Evolutionary conservation across 2,113 vertebrate genomes (phyloP).

Genomic region (Struthio camelus): DNA sequence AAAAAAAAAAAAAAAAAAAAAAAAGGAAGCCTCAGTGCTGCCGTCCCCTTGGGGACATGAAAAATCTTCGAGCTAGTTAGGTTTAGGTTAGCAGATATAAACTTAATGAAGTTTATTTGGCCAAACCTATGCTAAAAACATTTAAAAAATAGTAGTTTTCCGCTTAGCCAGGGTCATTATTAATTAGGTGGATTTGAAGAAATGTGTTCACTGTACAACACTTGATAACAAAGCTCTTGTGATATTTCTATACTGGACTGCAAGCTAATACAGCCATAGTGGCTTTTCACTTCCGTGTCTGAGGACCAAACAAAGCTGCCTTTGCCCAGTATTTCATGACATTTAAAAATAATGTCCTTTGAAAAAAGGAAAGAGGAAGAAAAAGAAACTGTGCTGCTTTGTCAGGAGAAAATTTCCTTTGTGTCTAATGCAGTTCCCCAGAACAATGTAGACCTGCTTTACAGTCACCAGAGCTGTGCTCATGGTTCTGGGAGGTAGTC

Average conservation of each 20-base stretch:
- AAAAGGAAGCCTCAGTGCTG: background rate
- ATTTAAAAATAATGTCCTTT: background rate
- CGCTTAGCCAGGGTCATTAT: background rate
- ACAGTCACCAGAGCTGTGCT: background rate
- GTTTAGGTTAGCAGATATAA: background rate
- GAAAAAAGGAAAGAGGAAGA: background rate
- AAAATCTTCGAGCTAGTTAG: background rate
- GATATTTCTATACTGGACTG: background rate
- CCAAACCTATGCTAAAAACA: background rate
- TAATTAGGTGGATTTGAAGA: background rate
- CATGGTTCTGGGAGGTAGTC: constrained; percentile 21
- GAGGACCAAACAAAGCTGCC: background rate
- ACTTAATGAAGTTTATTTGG: background rate
- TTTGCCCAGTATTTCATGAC: background rate
- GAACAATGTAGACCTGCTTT: background rate
- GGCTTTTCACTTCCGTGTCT: background rate
- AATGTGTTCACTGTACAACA: background rate
- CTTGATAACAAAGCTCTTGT: accelerated
- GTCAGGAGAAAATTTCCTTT: background rate
- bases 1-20: background rate
- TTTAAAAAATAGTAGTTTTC: background rate
- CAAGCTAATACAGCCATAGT: background rate
- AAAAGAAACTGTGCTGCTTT: background rate
- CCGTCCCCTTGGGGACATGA: background rate
- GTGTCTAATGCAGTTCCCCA: background rate